A percentile compares a stretch with the other conserved stretches of the same genome.
Conservation (phyloP, 2,797 vertebrate species). For the Ambastaia sidthimunki region DNA sequence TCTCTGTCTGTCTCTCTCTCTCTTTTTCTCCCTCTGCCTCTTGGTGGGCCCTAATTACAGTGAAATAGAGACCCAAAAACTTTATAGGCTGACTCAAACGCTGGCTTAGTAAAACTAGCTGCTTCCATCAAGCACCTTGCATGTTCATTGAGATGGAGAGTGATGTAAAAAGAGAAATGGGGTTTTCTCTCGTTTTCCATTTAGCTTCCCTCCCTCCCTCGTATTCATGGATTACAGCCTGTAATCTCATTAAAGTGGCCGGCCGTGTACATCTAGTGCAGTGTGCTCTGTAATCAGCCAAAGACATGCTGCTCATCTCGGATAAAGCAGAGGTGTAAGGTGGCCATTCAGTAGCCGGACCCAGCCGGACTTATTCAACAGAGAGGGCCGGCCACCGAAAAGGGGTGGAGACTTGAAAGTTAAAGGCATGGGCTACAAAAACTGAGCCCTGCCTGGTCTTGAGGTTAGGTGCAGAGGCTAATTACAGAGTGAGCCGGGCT, state of each 20-base stretch:
- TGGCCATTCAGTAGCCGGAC: conserved; percentile 61
- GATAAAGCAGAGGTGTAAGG: conserved; percentile 68
- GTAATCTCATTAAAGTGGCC: conserved; percentile 84
- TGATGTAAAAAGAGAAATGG: conserved; percentile 40
- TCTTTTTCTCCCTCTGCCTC: conserved; percentile 51
- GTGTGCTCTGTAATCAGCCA: conserved; percentile 77
- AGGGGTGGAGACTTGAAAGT: conserved; percentile 71
- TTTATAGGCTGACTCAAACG: conserved; percentile 73
- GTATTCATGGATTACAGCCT: conserved; percentile 78
- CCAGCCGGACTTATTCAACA: conserved; percentile 59
- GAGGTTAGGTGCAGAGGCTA: conserved; percentile 73
- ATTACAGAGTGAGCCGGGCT: conserved; percentile 91
- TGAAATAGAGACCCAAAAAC: conserved; percentile 73
- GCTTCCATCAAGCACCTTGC: conserved; percentile 64
- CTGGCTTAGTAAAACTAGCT: conserved; percentile 69
- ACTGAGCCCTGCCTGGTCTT: conserved; percentile 69
- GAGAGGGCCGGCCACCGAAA: conserved; percentile 60
- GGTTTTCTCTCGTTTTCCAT: conserved; percentile 31
- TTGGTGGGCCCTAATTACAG: conserved; percentile 68
- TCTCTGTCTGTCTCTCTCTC: conserved; percentile 49
- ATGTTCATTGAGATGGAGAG: conserved; percentile 49
- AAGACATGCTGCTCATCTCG: conserved; percentile 75
- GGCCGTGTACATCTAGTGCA: conserved; percentile 73
- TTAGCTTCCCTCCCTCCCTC: conserved; percentile 50
- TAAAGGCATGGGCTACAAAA: conserved; percentile 66